Evolutionary conservation across 1,140 invertebrate species (phyloP), one percentile per base, ranked within the genome.

Genomic region (Spodoptera frugiperda): DNA sequence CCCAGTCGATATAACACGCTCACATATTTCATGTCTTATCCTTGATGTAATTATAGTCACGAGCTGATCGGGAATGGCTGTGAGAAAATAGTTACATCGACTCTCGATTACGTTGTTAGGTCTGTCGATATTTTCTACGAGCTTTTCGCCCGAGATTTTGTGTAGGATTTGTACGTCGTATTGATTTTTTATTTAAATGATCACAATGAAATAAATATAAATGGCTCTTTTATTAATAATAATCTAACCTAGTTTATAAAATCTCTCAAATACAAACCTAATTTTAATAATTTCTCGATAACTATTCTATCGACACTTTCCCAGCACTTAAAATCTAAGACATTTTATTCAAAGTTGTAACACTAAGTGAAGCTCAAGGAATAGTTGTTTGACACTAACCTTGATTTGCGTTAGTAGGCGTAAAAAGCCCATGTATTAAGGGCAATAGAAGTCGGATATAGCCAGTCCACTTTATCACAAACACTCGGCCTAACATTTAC

Each of bases 1-100:
- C 8, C 21, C 21, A 57, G 19, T 30, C 21, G 70, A 68, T 63
- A 55, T 78, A 77, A 78, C 78, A 78, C 81, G 79, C 78, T 68
- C 63, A 76, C 76, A 54, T 25, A 67, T n/a, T 67, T 67, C 21
- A 67, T 67, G 4, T 21, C 19, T n/a, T 67, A 65, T 65, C 61
- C 44, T 65, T 65, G 61, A 15, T 30, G 21, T 57, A 46, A 65
- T 46, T 65, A 46, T 68, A 68, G 25, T 51, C 49, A 51, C 49
- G 21, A 68, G 1, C 15, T 6, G 46, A 30, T 68, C 46, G 6
- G 65, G 59, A 63, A 19, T 44, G 59, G 33, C 15, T 10, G 59
- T 33, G 15, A 17, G 54, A 57, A 30, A 63, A 63, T 44, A 39
- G 33, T 39, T 39, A 39, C 33, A 39, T 39, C 33, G 33, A 1